Base-by-base conservation (phyloP, 2,888 invertebrate species). In the Neuroscelio doddi region DNA sequence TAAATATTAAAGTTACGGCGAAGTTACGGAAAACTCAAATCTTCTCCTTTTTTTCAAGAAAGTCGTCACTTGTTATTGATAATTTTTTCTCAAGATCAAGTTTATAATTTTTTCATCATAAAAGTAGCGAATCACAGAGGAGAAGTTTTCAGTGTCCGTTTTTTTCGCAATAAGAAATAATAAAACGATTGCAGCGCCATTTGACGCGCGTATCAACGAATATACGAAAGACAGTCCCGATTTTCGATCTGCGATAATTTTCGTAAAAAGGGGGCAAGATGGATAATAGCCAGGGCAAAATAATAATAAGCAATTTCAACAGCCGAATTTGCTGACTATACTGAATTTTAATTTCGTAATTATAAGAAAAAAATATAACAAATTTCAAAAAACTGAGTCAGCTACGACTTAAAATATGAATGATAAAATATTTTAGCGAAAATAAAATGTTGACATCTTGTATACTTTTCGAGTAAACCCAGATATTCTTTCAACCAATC, bases 131-230 rank as follows among this genome's bases (percentile, higher is more conserved):
- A n/a, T n/a, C n/a, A n/a, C n/a, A n/a, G n/a, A n/a, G n/a, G n/a
- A n/a, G n/a, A n/a, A n/a, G n/a, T n/a, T n/a, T n/a, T 63, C 64
- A 30, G 9, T 9, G 30, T 30, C 30, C 3, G 30, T 10, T 30
- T 30, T 30, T 9, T n/a, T 26, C 26, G 26, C 4, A 26, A 8
- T 10, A 30, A 30, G 3, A 5, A 30, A 36, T 14, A 21, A 53
- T 15, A 32, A n/a, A 36, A 53, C 30, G 15, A 45, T 52, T 29
- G 44, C 44, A 52, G 41, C 36, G 41, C 44, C n/a, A 56, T 46
- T 42, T 55, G 36, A 59, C 53, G 68, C 61, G 56, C 52, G 61
- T 69, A 70, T 71, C 73, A 71, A 69, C 69, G 69, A 71, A 69
- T 68, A 67, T 65, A 38, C 64, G 29, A 50, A 55, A 55, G 24